Base-by-base conservation (phyloP, 1,140 invertebrate species). In the Tetranychus cinnabarinus region DNA sequence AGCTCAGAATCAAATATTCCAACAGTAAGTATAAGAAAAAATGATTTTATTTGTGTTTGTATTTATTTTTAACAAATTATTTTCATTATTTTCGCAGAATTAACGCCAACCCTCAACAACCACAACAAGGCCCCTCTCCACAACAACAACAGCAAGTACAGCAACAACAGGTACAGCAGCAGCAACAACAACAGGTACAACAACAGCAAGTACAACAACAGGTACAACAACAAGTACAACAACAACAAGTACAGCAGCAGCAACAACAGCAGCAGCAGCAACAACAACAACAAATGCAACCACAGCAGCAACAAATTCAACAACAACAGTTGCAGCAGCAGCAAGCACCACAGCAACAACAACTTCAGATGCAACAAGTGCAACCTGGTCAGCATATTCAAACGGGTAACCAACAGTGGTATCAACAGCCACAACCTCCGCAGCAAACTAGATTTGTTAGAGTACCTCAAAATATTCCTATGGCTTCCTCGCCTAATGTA, bases 1-100 rank as follows among this genome's bases (percentile, higher is more conserved):
- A 42, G 48, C 48, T 8, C 48, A 52, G 48, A 42, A 42, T 42
- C 39, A 42, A 42, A 5, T 42, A 6, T 42, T 42, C 39, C 39
- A 42, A 42, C 39, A 42, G 39, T 42, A 42, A 42, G 39, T 42
- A 42, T 42, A 6, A 6, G 5, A 42, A 10, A 6, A 42, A 10
- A 6, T 10, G 0, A 10, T 10, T 42, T 42, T 42, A 6, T 42
- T 42, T 6, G 39, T 42, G 39, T 10, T 42, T 10, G 5, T 0
- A 42, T 42, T 42, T 6, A 42, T 0, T 42, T 42, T 42, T 10
- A 5, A 42, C 10, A 6, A 42, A 42, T 42, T 42, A 42, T 42
- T 42, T 42, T 10, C 39, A 6, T 6, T 42, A 6, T 73, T 66
- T 77, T 79, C 23, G 77, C 75, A 58, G 78, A 77, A 39, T 80